Evolutionary conservation across 2,113 vertebrate genomes (phyloP), one percentile per base, ranked within the genome.

Genomic region (Pterocles burchelli): DNA sequence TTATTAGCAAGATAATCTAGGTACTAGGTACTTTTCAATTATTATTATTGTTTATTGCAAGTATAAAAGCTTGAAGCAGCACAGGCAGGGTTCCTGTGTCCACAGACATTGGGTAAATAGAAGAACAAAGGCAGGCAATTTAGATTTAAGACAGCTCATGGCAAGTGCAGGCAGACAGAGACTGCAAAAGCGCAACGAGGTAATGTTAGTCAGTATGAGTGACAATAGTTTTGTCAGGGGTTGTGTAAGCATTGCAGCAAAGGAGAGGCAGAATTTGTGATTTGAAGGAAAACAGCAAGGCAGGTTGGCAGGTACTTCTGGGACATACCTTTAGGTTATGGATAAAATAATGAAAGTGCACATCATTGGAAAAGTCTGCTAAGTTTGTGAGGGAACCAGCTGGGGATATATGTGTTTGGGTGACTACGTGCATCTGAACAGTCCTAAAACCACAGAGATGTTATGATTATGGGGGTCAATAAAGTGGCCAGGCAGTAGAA

Each of bases 201-300:
- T 6, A 55, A 59, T 0, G 7, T 43, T 89, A 74, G 57, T 52
- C 85, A 66, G 38, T 15, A 45, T 73, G 93, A 93, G 25, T 59
- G 84, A 81, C 95, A 96, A 63, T 34, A 71, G 57, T 75, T 93
- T 91, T 94, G 88, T 94, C 82, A 79, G 71, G 31, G 68, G 26
- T 17, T 82, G 62, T 76, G 71, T 54, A 72, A 76, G 82, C 43
- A 72, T 13, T 70, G 51, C 79, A 57, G 72, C 68, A 91, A 85
- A 94, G 43, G 43, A 89, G 95, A 94, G 52, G 71, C 49, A 88
- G 88, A 79, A 85, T 55, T 24, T 89, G 65, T 57, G 85, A 82
- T 76, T 25, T 88, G 78, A 88, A 88, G 88, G 68, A 58, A 88
- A 88, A 58, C 34, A 76, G n/a, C 1, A 9, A 83, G 46, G 58